Conservation (phyloP, 1,140 invertebrate genomes). For the Sinella curviseta region DNA sequence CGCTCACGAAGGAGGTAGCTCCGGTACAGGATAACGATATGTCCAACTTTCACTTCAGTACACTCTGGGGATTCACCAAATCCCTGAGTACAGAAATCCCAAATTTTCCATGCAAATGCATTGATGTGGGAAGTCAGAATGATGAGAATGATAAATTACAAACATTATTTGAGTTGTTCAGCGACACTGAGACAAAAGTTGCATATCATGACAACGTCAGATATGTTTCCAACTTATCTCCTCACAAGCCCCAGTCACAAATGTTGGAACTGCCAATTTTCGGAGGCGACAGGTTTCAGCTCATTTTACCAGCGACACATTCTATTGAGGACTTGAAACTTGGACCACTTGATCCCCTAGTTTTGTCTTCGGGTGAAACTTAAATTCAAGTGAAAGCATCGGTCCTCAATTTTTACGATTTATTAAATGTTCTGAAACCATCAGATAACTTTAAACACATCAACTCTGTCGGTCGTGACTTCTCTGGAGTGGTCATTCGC, state of each 20-base stretch:
- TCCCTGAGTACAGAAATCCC: background rate
- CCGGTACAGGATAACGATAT: background rate
- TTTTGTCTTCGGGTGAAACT: background rate
- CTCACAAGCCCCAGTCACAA: background rate
- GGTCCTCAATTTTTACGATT: slow-evolving; percentile 5
- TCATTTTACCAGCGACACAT: background rate
- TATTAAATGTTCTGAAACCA: slow-evolving; percentile 1
- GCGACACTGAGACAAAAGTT: too few relatives aligned
- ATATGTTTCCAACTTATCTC: background rate
- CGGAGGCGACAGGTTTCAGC: background rate
- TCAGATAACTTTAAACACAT: background rate
- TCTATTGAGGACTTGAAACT: background rate
- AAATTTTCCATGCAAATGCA: background rate
- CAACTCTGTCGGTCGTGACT: background rate
- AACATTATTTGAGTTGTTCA: too few relatives aligned
- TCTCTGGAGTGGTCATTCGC: background rate
- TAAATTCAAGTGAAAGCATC: slow-evolving; percentile 10
- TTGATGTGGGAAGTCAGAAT: too few relatives aligned
- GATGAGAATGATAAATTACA: too few relatives aligned
- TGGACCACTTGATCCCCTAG: background rate
- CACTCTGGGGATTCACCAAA: background rate
- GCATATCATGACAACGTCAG: background rate
- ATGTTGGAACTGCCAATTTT: background rate
- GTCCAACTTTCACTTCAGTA: background rate
- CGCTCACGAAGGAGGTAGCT: background rate